These are phyloP conservation scores for Amphiprion clarkii DNA, from an alignment of 2,797 vertebrate species.

Conservation along the genomic window DNA sequence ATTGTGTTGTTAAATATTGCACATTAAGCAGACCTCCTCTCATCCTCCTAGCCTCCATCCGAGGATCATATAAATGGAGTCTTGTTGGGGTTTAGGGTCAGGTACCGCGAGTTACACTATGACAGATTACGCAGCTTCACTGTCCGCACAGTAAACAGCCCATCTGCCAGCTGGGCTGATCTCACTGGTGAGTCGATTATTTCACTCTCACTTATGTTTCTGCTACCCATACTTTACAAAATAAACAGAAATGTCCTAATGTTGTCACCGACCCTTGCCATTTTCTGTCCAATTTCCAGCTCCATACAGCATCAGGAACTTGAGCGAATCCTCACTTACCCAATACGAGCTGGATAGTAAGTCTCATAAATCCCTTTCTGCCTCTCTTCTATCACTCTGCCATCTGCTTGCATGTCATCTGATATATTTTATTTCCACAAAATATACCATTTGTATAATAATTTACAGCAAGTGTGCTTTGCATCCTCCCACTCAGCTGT, in stretches of 20 bases:
- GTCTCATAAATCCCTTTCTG: constrained; percentile 69
- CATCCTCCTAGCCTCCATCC: constrained; percentile 87
- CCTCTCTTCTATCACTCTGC: constrained; percentile 32
- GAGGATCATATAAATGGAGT: constrained; percentile 97
- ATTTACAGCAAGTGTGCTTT: constrained; percentile 39
- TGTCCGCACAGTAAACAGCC: constrained; percentile 86
- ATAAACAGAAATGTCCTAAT: constrained; percentile 2
- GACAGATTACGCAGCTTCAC: constrained; percentile 89
- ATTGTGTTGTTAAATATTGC: not conserved
- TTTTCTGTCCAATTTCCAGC: constrained; percentile 79
- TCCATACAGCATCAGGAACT: constrained; percentile 92
- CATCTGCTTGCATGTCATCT: constrained; percentile 53
- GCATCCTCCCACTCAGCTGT: constrained; percentile 57
- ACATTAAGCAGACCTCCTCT: constrained; percentile 58
- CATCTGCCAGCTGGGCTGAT: constrained; percentile 89
- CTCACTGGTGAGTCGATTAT: constrained; percentile 88
- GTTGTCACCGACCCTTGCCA: not conserved
- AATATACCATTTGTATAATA: constrained; percentile 41
- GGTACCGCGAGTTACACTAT: constrained; percentile 91
- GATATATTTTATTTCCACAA: constrained; percentile 40
- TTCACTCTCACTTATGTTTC: not conserved
- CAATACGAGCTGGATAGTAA: constrained; percentile 99
- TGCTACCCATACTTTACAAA: not conserved
- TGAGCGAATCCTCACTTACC: constrained; percentile 94
- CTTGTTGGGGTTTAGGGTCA: constrained; percentile 93